Base-by-base conservation (phyloP, 1,140 invertebrate genomes). In the Atopsyche davidsoni region DNA sequence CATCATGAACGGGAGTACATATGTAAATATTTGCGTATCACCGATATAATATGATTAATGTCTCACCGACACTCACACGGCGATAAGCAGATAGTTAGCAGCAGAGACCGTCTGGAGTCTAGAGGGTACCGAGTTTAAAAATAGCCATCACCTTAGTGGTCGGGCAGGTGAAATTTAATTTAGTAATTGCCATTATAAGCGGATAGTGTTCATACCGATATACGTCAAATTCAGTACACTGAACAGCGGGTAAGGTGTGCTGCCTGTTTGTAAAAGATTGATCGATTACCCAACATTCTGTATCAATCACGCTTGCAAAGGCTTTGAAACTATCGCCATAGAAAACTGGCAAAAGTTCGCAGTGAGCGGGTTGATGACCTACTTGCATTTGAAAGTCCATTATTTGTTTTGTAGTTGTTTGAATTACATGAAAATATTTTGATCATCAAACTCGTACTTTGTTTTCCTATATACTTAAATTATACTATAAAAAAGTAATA, bases 131-230 rank as follows among this genome's bases (percentile, higher is more conserved):
- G n/a, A 28, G 24, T 28, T 28, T 39, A 46, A 46, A 46, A 46
- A 46, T 46, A 46, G 45, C 16, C 14, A n/a, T 18, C 24, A n/a
- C n/a, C n/a, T n/a, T n/a, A n/a, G 14, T 9, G 42, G 28, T 45
- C 16, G 9, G 34, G 34, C 34, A 14, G 22, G 45, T 16, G 2
- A 46, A 38, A 46, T 46, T 46, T 35, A 46, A 46, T 46, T 38
- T 38, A 13, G 45, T 46, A 46, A 46, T 46, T 46, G 45, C 35
- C 13, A 36, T 46, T 45, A 36, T 10, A 21, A 9, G 21, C 45
- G 35, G 45, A 46, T 46, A 46, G 25, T 25, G n/a, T n/a, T n/a
- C n/a, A n/a, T n/a, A 21, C 19, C 22, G 35, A 22, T 21, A n/a
- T 22, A 41, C 13, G 14, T 34, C 32, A 7, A n/a, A n/a, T n/a